Base-by-base conservation (phyloP, 2,888 invertebrate species). In the Lycophotia porphyrea region DNA sequence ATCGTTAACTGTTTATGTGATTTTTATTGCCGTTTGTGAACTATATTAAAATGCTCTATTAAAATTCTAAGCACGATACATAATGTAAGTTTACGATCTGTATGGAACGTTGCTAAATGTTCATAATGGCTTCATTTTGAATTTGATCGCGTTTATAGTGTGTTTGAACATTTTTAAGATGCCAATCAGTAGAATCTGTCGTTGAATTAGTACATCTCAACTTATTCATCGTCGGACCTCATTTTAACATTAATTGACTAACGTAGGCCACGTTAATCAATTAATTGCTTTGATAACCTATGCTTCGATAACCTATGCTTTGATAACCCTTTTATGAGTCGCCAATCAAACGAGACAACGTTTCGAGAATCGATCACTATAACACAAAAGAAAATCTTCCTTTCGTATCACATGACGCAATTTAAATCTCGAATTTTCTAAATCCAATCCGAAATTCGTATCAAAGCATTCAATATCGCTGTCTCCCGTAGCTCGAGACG, bases 1-100 rank as follows among this genome's bases (percentile, higher is more conserved):
- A 92, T 93, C 92, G 94, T 94, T 94, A 94, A 93, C 91, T 90
- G 91, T 94, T 93, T 94, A 94, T 94, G 91, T 93, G 93, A 92
- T 93, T 94, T 94, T 94, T 93, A 94, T 93, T 93, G 91, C 89
- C 89, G 89, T 91, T 91, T 92, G 91, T 93, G 92, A 93, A 93
- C 92, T 93, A 91, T 92, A 93, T 93, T 92, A 91, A 92, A 93
- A 91, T 90, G 87, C 83, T 87, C 88, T 90, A 92, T 92, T 91
- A 89, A 89, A 88, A 90, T 90, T 90, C 87, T 81, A 90, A 92
- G 90, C 92, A 90, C 91, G 90, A 90, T 88, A 90, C 85, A 78
- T 84, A 73, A 75, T 84, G 71, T 78, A 73, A 86, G 78, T 90
- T 91, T 88, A 90, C 81, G 87, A 87, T 80, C 80, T 80, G 78